A percentile compares a stretch with the other conserved stretches of the same genome.
Evolutionary conservation across 2,113 vertebrate genomes (phyloP).

Genomic region (Equus quagga): DNA sequence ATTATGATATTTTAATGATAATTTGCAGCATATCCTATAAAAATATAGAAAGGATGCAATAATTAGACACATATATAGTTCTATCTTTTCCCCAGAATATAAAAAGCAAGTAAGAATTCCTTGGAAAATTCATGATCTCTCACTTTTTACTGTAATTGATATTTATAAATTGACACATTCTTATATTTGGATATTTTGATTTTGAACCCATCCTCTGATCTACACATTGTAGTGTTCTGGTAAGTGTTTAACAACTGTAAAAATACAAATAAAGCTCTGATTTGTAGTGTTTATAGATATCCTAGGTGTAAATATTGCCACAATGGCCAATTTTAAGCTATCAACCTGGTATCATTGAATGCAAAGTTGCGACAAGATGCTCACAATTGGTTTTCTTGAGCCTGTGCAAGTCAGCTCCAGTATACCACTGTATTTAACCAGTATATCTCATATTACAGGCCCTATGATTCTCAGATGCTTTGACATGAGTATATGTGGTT

Average conservation of each 20-base stretch:
- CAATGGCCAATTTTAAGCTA: neutral
- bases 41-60: neutral
- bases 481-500: neutral
- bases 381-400: neutral
- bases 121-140: neutral
- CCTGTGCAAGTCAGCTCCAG: neutral
- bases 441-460: neutral
- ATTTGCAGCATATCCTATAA: neutral
- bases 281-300: neutral
- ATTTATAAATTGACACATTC: neutral
- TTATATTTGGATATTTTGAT: neutral
- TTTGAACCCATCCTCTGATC: neutral
- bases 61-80: neutral
- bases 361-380: neutral
- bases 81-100: neutral
- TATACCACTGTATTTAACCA: neutral
- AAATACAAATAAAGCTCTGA: neutral
- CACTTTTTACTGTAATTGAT: neutral
- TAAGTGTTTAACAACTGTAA: neutral
- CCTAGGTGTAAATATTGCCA: neutral
- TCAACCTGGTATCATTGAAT: neutral
- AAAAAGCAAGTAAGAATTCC: neutral
- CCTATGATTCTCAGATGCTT: neutral
- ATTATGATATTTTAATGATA: neutral
- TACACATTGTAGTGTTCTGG: too few relatives aligned